phyloP scores from a whole-genome alignment of 2,888 invertebrate species.

The Prosapia bicincta region DNA sequence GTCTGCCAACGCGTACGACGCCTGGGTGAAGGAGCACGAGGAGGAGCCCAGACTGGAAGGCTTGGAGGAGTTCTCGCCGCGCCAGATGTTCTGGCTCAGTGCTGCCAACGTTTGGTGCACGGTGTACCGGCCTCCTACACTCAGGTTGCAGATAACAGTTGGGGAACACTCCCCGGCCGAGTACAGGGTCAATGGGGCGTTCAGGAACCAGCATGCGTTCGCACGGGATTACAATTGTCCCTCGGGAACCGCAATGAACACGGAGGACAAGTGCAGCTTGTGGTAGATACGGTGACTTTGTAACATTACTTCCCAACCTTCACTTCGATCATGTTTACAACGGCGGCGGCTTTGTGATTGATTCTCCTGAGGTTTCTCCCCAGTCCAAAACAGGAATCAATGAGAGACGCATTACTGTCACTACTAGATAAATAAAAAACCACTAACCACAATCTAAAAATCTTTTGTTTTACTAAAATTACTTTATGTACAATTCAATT shows the following conservation, averaged over 20 bases:
- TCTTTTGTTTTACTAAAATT: no score
- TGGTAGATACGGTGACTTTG: no score
- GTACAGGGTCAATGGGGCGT: constrained; percentile 57
- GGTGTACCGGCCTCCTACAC: not conserved
- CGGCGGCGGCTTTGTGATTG: no score
- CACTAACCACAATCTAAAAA: no score
- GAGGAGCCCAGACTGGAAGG: constrained; percentile 45
- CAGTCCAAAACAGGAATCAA: no score
- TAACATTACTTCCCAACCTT: no score
- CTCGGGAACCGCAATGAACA: constrained; percentile 46
- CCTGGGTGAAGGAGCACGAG: not conserved
- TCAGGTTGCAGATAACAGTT: constrained; percentile 7
- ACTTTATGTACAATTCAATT: no score
- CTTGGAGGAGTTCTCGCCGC: constrained; percentile 42
- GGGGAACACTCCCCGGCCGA: constrained; percentile 47
- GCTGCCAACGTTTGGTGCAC: not conserved
- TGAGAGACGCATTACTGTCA: no score
- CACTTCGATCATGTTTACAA: no score
- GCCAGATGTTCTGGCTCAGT: not conserved
- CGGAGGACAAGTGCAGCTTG: constrained; percentile 55
- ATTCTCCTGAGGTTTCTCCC: no score
- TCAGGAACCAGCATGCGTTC: constrained; percentile 58
- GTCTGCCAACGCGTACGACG: not conserved
- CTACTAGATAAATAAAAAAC: no score
- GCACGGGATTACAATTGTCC: constrained; percentile 58